Conservation (phyloP, 2,888 invertebrate genomes). For the Aleiodes alternator region DNA sequence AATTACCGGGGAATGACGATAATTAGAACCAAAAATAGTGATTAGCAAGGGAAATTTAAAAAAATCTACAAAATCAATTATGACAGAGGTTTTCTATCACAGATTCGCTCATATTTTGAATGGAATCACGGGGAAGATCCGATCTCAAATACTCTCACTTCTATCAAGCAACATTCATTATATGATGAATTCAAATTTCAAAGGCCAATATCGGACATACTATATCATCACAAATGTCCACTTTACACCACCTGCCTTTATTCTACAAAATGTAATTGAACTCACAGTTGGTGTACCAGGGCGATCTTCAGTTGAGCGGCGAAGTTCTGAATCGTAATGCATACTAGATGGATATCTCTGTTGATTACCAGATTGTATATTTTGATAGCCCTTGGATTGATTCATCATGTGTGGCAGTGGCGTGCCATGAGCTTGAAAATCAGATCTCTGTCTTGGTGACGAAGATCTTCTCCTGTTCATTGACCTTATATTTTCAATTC, state of each 20-base stretch:
- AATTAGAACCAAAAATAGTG: too few species aligned
- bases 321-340: slow-evolving; percentile 71
- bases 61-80: too few species aligned
- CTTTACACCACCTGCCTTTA: neutral
- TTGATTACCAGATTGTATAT: slow-evolving; percentile 67
- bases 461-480: slow-evolving; percentile 68
- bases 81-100: too few species aligned
- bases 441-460: slow-evolving; percentile 69
- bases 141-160: too few species aligned
- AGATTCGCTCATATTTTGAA: too few species aligned
- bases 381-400: slow-evolving; percentile 69
- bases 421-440: slow-evolving; percentile 65
- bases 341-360: slow-evolving; percentile 68
- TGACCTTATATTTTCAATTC: slow-evolving; percentile 68
- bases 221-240: too few species aligned
- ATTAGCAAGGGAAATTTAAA: too few species aligned
- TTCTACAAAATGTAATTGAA: slow-evolving; percentile 16
- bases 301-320: slow-evolving; percentile 78
- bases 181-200: too few species aligned
- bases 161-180: too few species aligned
- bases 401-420: slow-evolving; percentile 66
- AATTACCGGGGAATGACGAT: too few species aligned
- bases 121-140: too few species aligned
- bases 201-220: too few species aligned
- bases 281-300: slow-evolving; percentile 84